phyloP scores from a whole-genome alignment of 2,113 vertebrate genomes.

The Triplophysa dalaica region DNA sequence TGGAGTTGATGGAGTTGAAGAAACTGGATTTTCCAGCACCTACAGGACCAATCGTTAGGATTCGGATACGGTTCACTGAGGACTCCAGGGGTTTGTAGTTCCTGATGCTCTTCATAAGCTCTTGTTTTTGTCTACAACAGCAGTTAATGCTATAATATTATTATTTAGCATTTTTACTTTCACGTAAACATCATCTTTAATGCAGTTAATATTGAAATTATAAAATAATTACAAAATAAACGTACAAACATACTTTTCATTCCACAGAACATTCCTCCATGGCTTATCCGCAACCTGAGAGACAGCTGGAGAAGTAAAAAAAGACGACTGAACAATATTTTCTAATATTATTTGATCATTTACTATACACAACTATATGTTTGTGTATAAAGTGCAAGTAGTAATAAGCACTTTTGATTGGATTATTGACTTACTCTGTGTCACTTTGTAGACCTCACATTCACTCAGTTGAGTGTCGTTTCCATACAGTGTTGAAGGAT shows the following conservation, averaged over 20 bases:
- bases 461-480: constrained; percentile 55
- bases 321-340: constrained; percentile 35
- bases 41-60: constrained; percentile 75
- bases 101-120: constrained; percentile 65
- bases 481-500: constrained; percentile 46
- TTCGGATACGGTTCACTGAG: constrained; percentile 55
- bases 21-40: constrained; percentile 77
- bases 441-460: constrained; percentile 62
- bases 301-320: neutral
- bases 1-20: constrained; percentile 78
- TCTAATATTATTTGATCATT: constrained; percentile 40
- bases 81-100: constrained; percentile 60
- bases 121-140: constrained; percentile 45
- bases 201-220: too few relatives aligned
- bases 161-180: too few relatives aligned
- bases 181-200: too few relatives aligned
- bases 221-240: neutral
- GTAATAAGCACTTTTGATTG: neutral
- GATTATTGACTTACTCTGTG: constrained; percentile 39
- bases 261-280: constrained; percentile 64
- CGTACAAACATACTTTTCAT: constrained; percentile 55
- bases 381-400: neutral
- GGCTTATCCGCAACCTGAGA: constrained; percentile 56
- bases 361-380: constrained; percentile 14
- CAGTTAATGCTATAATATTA: neutral